phyloP scores from a whole-genome alignment of 1,140 invertebrate genomes.

The Hesperophylax magnus region DNA sequence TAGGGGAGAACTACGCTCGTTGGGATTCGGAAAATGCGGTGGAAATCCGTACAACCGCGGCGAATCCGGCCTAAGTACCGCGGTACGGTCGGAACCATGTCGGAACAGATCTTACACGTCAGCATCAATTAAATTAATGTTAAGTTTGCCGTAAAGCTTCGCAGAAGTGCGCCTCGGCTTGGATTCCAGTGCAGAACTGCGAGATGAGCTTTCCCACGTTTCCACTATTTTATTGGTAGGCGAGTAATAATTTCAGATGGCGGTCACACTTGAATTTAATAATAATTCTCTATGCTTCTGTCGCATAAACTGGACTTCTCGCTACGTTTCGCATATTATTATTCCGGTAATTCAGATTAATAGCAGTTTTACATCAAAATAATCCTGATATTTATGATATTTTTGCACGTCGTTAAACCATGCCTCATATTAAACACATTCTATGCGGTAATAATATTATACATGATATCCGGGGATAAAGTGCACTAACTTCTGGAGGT shows the following conservation, averaged over 20 bases:
- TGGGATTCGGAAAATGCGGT: not conserved
- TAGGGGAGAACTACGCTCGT: not conserved
- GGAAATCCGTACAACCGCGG: not conserved
- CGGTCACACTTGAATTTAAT: not conserved
- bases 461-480: too few relatives aligned
- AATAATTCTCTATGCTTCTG: not conserved
- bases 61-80: not conserved
- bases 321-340: not conserved
- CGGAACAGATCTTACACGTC: conserved; percentile 2
- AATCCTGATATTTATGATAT: too few relatives aligned
- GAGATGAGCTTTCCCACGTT: conserved; percentile 23
- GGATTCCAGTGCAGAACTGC: conserved; percentile 1
- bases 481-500: too few relatives aligned
- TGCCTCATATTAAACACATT: too few relatives aligned
- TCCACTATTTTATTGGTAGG: conserved; percentile 7
- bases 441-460: too few relatives aligned
- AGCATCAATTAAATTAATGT: conserved; percentile 14
- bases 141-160: conserved; percentile 25
- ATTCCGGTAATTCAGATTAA: too few relatives aligned
- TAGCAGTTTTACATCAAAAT: too few relatives aligned
- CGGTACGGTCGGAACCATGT: not conserved
- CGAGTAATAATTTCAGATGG: not conserved
- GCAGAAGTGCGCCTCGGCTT: not conserved
- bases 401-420: too few relatives aligned
- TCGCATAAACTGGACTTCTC: not conserved